Percentiles rank a stretch among this genome's conserved stretches.
Conservation (phyloP, 2,888 invertebrate species). For the Auanema sp. region DNA sequence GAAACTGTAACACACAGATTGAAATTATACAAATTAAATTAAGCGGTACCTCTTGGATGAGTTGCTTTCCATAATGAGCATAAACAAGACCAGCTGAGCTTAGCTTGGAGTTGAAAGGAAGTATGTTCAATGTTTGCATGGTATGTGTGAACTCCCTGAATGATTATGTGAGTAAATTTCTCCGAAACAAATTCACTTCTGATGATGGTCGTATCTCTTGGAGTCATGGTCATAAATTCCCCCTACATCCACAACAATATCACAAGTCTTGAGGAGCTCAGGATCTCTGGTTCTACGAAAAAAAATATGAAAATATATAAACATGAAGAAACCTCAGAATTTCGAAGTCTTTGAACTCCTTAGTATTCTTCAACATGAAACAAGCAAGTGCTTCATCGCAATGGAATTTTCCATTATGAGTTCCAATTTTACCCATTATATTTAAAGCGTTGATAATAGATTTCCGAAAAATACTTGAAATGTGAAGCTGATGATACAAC, state of each 20-base stretch:
- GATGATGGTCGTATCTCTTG: conserved; percentile 91
- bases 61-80: conserved; percentile 81
- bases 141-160: conserved; percentile 66
- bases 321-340: conserved; percentile 72
- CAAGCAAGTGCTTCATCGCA: conserved; percentile 94
- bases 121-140: conserved; percentile 59
- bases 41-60: conserved; percentile 69
- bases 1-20: conserved; percentile 28
- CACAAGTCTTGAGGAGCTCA: conserved; percentile 76
- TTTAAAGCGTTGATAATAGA: neutral
- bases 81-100: conserved; percentile 91
- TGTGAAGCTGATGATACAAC: too few relatives aligned
- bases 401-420: conserved; percentile 79
- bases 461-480: neutral
- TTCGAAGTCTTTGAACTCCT: conserved; percentile 78
- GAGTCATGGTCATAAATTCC: conserved; percentile 78
- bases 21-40: too few relatives aligned
- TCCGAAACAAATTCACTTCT: conserved; percentile 69
- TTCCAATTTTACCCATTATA: conserved; percentile 66
- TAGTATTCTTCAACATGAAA: conserved; percentile 81
- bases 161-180: neutral
- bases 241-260: conserved; percentile 94
- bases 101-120: conserved; percentile 72
- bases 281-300: conserved; percentile 70
- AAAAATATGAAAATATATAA: neutral